A percentile compares a stretch with the other conserved stretches of the same genome.
Conservation (phyloP, 2,888 invertebrate genomes). For the Pammene aurita region DNA sequence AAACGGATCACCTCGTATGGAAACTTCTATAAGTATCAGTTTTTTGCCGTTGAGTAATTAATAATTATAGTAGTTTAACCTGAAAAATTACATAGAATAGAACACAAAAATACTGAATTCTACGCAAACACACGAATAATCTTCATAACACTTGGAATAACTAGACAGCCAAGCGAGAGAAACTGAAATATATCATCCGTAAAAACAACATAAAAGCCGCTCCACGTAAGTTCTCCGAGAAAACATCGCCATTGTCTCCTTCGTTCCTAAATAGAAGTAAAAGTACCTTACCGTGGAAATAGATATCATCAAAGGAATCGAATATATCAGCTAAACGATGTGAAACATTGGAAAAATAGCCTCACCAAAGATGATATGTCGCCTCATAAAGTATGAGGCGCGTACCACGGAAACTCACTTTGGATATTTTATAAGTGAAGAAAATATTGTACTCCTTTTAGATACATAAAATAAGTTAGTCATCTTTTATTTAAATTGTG, state of each 20-base stretch:
- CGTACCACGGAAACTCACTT: constrained; percentile 27
- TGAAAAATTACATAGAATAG: no score
- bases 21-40: no score
- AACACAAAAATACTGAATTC: no score
- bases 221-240: background rate
- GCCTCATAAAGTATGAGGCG: constrained; percentile 56
- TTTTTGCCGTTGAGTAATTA: no score
- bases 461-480: background rate
- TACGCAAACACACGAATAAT: no score
- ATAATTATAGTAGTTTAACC: no score
- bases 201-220: background rate
- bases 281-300: constrained; percentile 37
- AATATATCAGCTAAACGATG: constrained; percentile 68
- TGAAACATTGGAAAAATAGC: constrained; percentile 68
- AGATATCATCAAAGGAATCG: constrained; percentile 62
- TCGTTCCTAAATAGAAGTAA: constrained; percentile 27
- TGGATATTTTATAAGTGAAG: background rate
- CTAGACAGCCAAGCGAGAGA: background rate
- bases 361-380: constrained; percentile 65
- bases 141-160: no score
- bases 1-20: no score
- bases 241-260: constrained; percentile 23
- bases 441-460: background rate
- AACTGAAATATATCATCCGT: background rate
- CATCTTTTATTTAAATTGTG: background rate